A percentile compares a stretch with the other conserved stretches of the same genome.
Evolutionary conservation across 2,113 vertebrate genomes (phyloP).

Genomic region (Atrichornis clamosus): DNA sequence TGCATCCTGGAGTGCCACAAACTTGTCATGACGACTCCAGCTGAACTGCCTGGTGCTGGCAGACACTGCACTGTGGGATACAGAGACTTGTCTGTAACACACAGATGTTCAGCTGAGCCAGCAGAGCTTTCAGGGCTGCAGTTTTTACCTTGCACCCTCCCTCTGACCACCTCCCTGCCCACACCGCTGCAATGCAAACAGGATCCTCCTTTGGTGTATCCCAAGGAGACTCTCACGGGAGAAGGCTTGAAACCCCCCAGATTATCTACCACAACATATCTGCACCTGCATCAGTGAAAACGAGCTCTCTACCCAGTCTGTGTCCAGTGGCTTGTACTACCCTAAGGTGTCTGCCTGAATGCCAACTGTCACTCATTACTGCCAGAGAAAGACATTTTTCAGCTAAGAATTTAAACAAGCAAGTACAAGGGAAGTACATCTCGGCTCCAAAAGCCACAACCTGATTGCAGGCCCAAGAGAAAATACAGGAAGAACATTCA

Average conservation of each 20-base stretch:
- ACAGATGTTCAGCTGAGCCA: background rate
- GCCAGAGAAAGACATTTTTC: background rate
- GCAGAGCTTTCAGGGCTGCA: background rate
- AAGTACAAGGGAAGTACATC: background rate
- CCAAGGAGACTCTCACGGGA: background rate
- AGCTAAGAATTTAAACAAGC: background rate
- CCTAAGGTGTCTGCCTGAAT: background rate
- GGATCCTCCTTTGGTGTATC: background rate
- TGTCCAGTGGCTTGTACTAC: background rate
- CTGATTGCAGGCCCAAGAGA: background rate
- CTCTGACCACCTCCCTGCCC: background rate
- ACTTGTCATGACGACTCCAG: background rate
- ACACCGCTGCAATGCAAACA: background rate
- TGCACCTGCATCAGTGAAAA: background rate
- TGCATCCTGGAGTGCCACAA: background rate
- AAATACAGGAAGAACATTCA: background rate
- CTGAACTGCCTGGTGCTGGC: background rate
- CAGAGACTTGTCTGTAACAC: background rate
- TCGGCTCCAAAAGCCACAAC: background rate
- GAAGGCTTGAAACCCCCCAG: background rate
- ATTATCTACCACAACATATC: background rate
- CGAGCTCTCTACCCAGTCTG: background rate
- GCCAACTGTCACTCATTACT: background rate
- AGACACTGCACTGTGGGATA: background rate
- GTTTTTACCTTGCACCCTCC: background rate